Conservation (phyloP, 2,797 vertebrate species). For the Neostethus bicornis region DNA sequence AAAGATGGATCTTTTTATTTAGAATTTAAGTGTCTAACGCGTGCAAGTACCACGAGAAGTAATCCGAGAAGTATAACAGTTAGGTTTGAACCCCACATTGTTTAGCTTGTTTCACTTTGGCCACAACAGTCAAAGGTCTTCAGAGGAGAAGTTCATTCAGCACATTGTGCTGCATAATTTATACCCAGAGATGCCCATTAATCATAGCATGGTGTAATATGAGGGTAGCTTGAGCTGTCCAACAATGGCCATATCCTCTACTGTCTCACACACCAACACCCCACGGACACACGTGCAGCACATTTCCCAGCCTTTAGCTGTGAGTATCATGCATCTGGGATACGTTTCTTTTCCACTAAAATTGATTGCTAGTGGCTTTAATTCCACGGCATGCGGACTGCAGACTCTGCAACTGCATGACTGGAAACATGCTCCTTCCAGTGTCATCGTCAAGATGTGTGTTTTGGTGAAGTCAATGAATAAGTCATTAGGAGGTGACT, state of each 20-base stretch:
- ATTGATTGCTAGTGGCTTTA: constrained; percentile 81
- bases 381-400: constrained; percentile 79
- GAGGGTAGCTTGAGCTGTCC: too few relatives aligned
- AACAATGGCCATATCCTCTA: constrained; percentile 3
- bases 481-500: constrained; percentile 80
- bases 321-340: constrained; percentile 66
- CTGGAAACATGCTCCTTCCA: constrained; percentile 71
- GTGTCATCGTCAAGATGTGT: constrained; percentile 74
- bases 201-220: too few relatives aligned
- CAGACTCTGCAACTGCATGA: constrained; percentile 57
- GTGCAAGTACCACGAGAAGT: too few relatives aligned
- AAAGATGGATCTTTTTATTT: too few relatives aligned
- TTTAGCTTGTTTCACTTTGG: too few relatives aligned
- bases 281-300: constrained; percentile 33
- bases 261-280: constrained; percentile 21
- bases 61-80: too few relatives aligned
- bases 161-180: too few relatives aligned
- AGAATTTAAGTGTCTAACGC: too few relatives aligned
- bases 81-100: too few relatives aligned
- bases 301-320: constrained; percentile 52
- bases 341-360: constrained; percentile 70
- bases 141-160: too few relatives aligned
- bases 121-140: too few relatives aligned
- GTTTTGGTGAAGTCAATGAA: constrained; percentile 81
- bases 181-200: too few relatives aligned